Evolutionary conservation across 2,797 vertebrate species (phyloP), one percentile per base, ranked within the genome.

Genomic region (Zenarchopterus dispar): DNA sequence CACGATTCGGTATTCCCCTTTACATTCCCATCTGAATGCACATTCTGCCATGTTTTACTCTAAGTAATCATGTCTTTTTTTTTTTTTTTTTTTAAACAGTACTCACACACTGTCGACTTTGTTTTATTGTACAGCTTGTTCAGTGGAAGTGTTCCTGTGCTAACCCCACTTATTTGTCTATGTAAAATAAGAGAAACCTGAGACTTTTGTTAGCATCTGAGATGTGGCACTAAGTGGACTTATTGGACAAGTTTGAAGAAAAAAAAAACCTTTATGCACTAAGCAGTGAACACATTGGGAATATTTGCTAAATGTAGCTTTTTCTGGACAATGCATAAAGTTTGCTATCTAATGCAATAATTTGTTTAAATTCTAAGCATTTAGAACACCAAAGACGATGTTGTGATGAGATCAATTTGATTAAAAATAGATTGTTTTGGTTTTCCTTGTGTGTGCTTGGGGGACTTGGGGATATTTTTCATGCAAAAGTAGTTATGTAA

Each of bases 61-160:
- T 70, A 55, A 73, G 62, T 56, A 42, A 48, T 60, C 52, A 77
- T 59, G 46, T 70, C 31, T 77, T 73, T 77, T 73, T 18, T 42
- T 41, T n/a, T n/a, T n/a, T n/a, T n/a, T n/a, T n/a, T n/a, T n/a
- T n/a, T n/a, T n/a, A n/a, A n/a, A 56, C 56, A 45, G 41, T 58
- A 49, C 36, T 51, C 50, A 44, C 59, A 66, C 47, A 54, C 67
- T 74, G 65, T 72, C 67, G 21, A 70, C 62, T 67, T 82, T 73
- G 56, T 81, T 66, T 82, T 75, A 46, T 79, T 91, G 90, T 90
- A 92, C 86, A 90, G 88, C 81, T 83, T 86, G 67, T 73, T 69
- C 9, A 50, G 33, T 79, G 64, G 67, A 78, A 47, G 43, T 58
- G 23, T 70, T 66, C 62, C 49, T 72, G 47, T 71, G 49, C 43